A percentile compares a stretch with the other conserved stretches of the same genome.
Evolutionary conservation across 2,113 vertebrate genomes (phyloP).

Genomic region (Boulengeromyrus knoepffleri): DNA sequence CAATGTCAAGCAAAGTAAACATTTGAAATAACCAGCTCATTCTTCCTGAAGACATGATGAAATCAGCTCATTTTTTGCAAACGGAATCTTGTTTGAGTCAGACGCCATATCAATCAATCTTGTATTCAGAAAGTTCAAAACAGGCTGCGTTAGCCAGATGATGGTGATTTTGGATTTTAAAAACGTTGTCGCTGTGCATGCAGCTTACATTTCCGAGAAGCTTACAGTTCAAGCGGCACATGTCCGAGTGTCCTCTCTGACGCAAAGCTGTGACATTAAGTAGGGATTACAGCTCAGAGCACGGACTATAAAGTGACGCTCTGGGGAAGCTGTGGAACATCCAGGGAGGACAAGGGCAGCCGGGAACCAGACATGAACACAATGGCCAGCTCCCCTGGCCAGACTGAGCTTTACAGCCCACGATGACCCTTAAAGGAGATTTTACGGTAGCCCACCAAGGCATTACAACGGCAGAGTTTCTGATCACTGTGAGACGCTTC

Average conservation of each 20-base stretch:
- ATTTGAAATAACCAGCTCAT: neutral
- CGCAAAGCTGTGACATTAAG: neutral
- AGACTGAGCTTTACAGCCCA: neutral
- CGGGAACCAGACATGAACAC: neutral
- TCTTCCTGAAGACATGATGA: neutral
- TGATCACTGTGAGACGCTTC: neutral
- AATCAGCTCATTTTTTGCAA: neutral
- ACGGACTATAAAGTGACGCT: neutral
- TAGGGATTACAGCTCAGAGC: neutral
- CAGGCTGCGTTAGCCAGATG: neutral
- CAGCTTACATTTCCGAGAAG: constrained; percentile 2
- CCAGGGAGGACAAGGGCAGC: neutral
- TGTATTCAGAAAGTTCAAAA: neutral
- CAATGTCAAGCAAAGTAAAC: neutral
- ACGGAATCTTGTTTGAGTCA: neutral
- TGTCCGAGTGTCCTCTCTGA: neutral
- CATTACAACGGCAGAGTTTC: neutral
- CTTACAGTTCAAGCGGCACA: neutral
- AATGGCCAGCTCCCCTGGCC: neutral
- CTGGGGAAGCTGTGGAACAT: neutral
- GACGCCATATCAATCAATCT: neutral
- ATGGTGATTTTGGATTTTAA: neutral
- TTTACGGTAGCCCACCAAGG: neutral
- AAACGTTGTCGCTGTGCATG: neutral
- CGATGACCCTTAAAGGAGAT: neutral